Evolutionary conservation across 2,797 vertebrate species (phyloP), one percentile per base, ranked within the genome.

Genomic region (Tokudaia muenninki): DNA sequence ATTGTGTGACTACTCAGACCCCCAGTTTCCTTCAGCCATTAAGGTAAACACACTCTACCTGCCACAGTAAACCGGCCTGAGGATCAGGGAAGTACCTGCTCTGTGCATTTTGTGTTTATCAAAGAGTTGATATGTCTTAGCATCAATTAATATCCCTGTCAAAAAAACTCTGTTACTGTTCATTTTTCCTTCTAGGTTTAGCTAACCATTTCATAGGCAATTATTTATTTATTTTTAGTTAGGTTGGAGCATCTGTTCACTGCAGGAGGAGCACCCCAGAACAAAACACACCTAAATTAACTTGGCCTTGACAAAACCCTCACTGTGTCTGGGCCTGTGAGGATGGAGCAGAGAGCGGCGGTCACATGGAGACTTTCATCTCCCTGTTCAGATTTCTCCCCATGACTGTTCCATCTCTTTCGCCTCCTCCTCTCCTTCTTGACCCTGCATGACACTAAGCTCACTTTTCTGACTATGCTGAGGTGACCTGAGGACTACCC

Each of bases 21-120:
- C 22, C 57, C 47, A 96, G 44, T 26, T 78, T 92, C 88, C 55
- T 80, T 79, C 75, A 44, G n/a, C 74, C 16, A 19, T 79, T 79
- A 70, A 91, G 91, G 77, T 74, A 83, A 44, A 63, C 37, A 21
- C 87, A 8, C 31, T 29, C 14, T 86, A 70, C 21, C 31, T 2
- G 16, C 65, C 31, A 77, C 1, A 31, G 0, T 29, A 79, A 47
- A 34, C 59, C 24, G 21, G 21, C 21, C 59, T 61, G 59, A 61
- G 59, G 93, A 77, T 86, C 63, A 75, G 88, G 26, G 61, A 87
- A 81, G 9, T 75, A 16, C 34, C 22, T 80, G 44, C 57, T 52
- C 1, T 61, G n/a, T 67, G 24, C 37, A 92, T 90, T 96, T 92
- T 83, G 29, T 41, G 57, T 88, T 83, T 92, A 86, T 63, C 75